phyloP scores from a whole-genome alignment of 2,888 invertebrate species.

The Drosophila kuntzei region DNA sequence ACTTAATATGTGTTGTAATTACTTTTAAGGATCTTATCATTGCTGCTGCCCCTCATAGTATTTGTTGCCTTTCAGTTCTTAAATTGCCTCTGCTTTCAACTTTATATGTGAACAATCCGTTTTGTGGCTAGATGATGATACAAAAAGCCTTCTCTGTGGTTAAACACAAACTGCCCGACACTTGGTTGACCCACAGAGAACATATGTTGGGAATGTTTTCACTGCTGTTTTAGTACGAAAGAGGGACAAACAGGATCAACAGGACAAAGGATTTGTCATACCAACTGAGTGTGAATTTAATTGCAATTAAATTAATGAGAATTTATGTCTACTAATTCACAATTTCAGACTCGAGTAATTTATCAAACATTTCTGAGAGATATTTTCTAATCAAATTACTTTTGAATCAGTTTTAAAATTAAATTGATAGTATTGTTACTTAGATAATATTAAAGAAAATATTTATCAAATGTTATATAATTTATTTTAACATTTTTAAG shows the following conservation, averaged over 20 bases:
- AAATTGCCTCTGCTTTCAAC: constrained; percentile 36
- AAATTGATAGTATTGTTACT: neutral
- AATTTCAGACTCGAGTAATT: neutral
- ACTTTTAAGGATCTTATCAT: constrained; percentile 70
- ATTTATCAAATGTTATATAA: too few relatives aligned
- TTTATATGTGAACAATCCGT: constrained; percentile 40
- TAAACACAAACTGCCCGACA: constrained; percentile 44
- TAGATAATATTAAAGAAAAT: neutral
- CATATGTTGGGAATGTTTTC: constrained; percentile 48
- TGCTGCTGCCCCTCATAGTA: constrained; percentile 2
- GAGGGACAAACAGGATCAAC: neutral
- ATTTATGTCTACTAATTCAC: constrained; percentile 7
- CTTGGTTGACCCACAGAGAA: constrained; percentile 43
- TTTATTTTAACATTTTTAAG: too few relatives aligned
- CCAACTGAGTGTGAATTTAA: constrained; percentile 62
- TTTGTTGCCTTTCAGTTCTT: constrained; percentile 12
- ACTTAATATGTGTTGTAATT: constrained; percentile 78
- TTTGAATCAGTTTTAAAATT: neutral
- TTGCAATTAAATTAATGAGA: constrained; percentile 58
- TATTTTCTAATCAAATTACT: neutral
- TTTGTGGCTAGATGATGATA: constrained; percentile 29
- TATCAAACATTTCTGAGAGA: constrained; percentile 2
- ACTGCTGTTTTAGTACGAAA: neutral
- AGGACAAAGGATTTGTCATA: constrained; percentile 21
- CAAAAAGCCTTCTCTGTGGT: constrained; percentile 47